Base-by-base conservation (phyloP, 1,140 invertebrate genomes). In the Lucilia sericata region DNA sequence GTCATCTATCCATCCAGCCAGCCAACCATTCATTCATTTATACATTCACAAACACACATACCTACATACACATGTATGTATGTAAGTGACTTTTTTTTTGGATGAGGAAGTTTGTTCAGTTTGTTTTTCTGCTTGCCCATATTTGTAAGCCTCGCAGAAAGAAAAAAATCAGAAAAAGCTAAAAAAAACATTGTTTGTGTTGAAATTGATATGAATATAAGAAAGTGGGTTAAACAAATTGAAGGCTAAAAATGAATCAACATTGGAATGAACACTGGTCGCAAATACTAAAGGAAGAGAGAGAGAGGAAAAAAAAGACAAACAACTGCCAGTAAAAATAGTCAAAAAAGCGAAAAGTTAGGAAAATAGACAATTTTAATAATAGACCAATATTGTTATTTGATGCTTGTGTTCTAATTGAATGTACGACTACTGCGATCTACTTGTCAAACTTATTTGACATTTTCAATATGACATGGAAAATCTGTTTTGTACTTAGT, bases 391-490 rank as follows among this genome's bases (percentile, higher is more conserved):
- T 70, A 70, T 70, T 70, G 65, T 70, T 70, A 21, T 70, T 70
- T 70, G 65, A 21, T 70, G n/a, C 65, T n/a, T 70, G 9, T 19
- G 21, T 70, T 70, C 65, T 70, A 70, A 70, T 70, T 70, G 65
- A 70, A 70, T 70, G 19, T 70, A 70, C 65, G 65, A 70, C 17
- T 12, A 55, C 51, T 55, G 5, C 42, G 42, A 60, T 60, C 55
- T n/a, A 60, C n/a, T 70, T 70, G 65, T 70, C 65, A 70, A 70
- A 70, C 65, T 70, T 70, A 70, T 70, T 70, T 70, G 65, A 70
- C 65, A 70, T 70, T 70, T 70, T 8, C n/a, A 70, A 70, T 70
- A 21, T 70, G n/a, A 25, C 19, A 25, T 70, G 65, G 0, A 70
- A 70, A 70, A 70, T 42, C 42, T 42, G 42, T 42, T 42, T 42